Evolutionary conservation across 1,140 invertebrate genomes (phyloP), one percentile per base, ranked within the genome.

Genomic region (Caenorhabditis remanei): DNA sequence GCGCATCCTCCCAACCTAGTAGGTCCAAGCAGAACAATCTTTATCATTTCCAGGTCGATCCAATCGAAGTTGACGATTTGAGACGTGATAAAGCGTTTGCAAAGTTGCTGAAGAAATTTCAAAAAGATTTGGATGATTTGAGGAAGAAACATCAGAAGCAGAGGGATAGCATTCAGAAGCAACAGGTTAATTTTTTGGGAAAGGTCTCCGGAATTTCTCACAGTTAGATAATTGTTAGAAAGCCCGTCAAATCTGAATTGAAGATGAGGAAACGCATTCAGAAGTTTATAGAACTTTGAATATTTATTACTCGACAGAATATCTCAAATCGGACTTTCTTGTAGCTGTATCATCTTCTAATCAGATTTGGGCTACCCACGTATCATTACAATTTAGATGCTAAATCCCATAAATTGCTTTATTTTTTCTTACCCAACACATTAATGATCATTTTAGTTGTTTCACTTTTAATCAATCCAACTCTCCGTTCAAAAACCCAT

Each of bases 121-220:
- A 96, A 93, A 99, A 99, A 92, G 98, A 99, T 90, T 92, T 97
- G 86, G 98, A 99, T 88, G 94, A 95, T 13, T 94, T 99, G 93
- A 96, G 95, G 92, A 98, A 98, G 92, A 95, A 96, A 87, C 97
- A 99, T 89, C 95, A 96, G 87, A 99, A 99, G 93, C 97, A 99
- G 93, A 95, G 96, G 92, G 94, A 96, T 88, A 93, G 95, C 21
- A 95, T 99, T 91, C 97, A 99, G 93, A 98, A 98, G 93, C 95
- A 95, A 41, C 98, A 88, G 87, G 87, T 88, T 65, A 19, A 41
- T 85, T 24, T n/a, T 24, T 14, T 21, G 11, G 4, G 14, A 55
- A 41, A 4, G 14, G 41, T 40, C 8, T 67, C n/a, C 82, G 9
- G 16, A 41, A 4, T 85, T 53, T 65, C 58, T 65, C 41, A 24